phyloP scores from a whole-genome alignment of 2,113 vertebrate species.

The Atherinomorus stipes region DNA sequence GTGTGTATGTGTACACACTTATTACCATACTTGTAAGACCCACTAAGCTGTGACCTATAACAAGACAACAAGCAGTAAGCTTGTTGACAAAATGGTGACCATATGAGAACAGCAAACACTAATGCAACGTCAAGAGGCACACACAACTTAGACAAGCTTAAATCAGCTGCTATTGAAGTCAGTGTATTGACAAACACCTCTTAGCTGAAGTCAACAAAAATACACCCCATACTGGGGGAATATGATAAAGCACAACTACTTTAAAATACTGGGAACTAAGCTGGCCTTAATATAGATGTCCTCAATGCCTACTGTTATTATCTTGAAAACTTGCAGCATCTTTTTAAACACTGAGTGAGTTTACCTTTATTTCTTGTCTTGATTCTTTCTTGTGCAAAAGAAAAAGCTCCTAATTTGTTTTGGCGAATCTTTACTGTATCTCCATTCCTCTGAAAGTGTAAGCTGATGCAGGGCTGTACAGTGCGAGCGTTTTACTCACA shows the following conservation, averaged over 20 bases:
- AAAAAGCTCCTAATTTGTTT: neutral
- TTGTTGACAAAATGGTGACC: neutral
- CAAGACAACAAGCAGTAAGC: neutral
- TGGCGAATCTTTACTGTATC: neutral
- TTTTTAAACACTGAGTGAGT: neutral
- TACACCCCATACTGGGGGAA: neutral
- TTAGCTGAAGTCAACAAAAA: neutral
- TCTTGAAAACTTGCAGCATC: neutral
- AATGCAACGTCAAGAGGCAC: neutral
- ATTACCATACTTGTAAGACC: neutral
- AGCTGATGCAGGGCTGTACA: neutral
- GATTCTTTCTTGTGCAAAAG: constrained; percentile 2
- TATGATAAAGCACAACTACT: no score
- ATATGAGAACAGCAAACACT: no score
- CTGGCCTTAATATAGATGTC: neutral
- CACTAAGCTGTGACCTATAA: neutral
- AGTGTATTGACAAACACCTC: neutral
- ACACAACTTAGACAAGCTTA: neutral
- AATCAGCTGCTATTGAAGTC: neutral
- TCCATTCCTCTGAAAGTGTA: neutral
- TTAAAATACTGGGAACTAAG: no score
- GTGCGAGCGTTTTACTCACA: no score
- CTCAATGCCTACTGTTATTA: neutral
- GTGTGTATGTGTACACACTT: neutral
- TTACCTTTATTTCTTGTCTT: neutral